Evolutionary conservation across 2,797 vertebrate species (phyloP).

Genomic region (Loris lydekkerianus): DNA sequence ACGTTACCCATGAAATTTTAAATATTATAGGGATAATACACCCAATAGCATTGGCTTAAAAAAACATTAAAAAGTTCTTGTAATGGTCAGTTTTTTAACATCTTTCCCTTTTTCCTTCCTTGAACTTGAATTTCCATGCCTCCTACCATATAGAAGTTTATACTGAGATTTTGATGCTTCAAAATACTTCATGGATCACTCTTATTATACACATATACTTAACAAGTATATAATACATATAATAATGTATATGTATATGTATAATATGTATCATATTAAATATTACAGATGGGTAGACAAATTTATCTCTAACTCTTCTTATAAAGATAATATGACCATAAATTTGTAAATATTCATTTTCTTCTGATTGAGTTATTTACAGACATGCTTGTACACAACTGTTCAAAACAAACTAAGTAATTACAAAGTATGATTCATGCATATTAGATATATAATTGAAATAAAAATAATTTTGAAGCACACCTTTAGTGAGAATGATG

Average conservation of each 20-base stretch:
- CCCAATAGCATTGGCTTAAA: neutral
- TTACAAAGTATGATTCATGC: neutral
- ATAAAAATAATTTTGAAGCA: slow-evolving; percentile 41
- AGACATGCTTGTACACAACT: neutral
- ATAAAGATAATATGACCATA: slow-evolving; percentile 28
- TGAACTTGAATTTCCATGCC: slow-evolving; percentile 47
- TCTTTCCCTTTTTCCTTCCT: neutral
- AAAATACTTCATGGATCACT: slow-evolving; percentile 38
- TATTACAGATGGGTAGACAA: neutral
- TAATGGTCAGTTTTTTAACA: slow-evolving; percentile 37
- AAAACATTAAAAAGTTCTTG: neutral
- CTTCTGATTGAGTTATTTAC: slow-evolving; percentile 63
- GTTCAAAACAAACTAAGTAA: slow-evolving; percentile 53
- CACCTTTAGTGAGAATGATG: slow-evolving; percentile 16
- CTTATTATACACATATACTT: slow-evolving; percentile 32
- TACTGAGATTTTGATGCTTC: slow-evolving; percentile 9
- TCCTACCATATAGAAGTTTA: neutral
- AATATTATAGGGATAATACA: neutral
- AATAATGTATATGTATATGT: too few species aligned
- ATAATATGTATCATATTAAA: too few species aligned
- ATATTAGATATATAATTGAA: slow-evolving; percentile 35
- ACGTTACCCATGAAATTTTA: slow-evolving; percentile 38
- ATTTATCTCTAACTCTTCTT: slow-evolving; percentile 32
- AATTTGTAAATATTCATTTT: slow-evolving; percentile 45
- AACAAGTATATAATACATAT: neutral